Evolutionary conservation across 1,140 invertebrate genomes (phyloP), one percentile per base, ranked within the genome.

Genomic region (Eueides isabella): DNA sequence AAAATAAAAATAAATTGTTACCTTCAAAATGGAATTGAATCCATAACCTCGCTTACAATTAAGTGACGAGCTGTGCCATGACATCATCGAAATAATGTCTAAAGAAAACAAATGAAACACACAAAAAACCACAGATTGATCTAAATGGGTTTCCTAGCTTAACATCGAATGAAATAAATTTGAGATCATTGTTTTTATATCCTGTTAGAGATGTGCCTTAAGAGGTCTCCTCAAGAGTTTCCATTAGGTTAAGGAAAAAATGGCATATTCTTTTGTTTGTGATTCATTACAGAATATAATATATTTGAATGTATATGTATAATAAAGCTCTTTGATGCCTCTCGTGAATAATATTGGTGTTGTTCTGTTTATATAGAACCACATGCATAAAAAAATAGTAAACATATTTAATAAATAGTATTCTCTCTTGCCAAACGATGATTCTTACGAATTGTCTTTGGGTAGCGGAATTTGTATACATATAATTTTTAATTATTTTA

Each of bases 201-300:
- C 72, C 61, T 28, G 66, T 74, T 68, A 73, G 65, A 61, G 33
- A 64, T 61, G 72, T 68, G 72, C 48, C 63, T 74, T 68, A 68
- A 68, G 72, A 74, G 23, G 55, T 29, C 35, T 28, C n/a, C 61
- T 67, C 35, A 55, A 26, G 35, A 74, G 61, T 31, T 67, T 68
- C 61, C 66, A 74, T 74, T 74, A 68, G 35, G 48, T 30, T 61
- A 61, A 74, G 55, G 66, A 35, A 67, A 73, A 67, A 68, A 63
- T 68, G 66, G 29, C 38, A 68, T 55, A 67, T 67, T 73, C 28
- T 48, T 74, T 68, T 67, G 31, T 63, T 35, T 55, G 19, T 55
- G 19, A 23, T 55, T 55, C 48, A 55, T 55, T 55, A 26, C 23
- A 23, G 0, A 26, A 55, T 14, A 55, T 2, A 19, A 1, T 55